Conservation (phyloP, 2,113 vertebrate species). For the Chaetodon trifascialis region DNA sequence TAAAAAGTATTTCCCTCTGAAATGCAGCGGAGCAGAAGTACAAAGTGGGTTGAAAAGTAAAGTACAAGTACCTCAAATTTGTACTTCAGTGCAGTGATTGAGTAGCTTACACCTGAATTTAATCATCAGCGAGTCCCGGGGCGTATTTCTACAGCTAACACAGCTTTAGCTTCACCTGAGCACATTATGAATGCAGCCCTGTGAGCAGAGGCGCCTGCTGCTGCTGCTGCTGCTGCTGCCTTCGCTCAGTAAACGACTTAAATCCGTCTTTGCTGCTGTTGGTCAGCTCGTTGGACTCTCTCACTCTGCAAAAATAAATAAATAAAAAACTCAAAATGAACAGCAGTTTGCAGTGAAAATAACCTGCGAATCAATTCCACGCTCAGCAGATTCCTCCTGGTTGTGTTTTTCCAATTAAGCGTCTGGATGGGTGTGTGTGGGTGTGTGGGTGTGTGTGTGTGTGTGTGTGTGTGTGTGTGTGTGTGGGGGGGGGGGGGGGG, state of each 20-base stretch:
- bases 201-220: not conserved
- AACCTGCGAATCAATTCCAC: slow-evolving; percentile 71
- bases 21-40: too few species aligned
- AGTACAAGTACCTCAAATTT: too few species aligned
- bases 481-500: not conserved
- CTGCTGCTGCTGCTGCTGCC: not conserved
- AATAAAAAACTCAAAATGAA: slow-evolving; percentile 5
- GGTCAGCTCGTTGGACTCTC: slow-evolving; percentile 20
- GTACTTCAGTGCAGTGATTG: too few species aligned
- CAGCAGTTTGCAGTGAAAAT: slow-evolving; percentile 64
- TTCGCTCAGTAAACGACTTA: not conserved
- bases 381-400: slow-evolving; percentile 70
- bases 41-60: too few species aligned
- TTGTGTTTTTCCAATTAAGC: slow-evolving; percentile 66
- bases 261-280: not conserved
- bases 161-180: not conserved
- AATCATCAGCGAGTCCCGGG: not conserved
- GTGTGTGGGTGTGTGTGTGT: slow-evolving; percentile 27
- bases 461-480: too few species aligned
- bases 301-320: slow-evolving; percentile 2
- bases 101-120: too few species aligned
- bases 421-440: slow-evolving; percentile 47
- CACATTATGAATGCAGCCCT: not conserved
- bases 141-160: not conserved
- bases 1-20: too few species aligned